Base-by-base conservation (phyloP, 2,113 vertebrate genomes). In the Cyrtonyx montezumae region DNA sequence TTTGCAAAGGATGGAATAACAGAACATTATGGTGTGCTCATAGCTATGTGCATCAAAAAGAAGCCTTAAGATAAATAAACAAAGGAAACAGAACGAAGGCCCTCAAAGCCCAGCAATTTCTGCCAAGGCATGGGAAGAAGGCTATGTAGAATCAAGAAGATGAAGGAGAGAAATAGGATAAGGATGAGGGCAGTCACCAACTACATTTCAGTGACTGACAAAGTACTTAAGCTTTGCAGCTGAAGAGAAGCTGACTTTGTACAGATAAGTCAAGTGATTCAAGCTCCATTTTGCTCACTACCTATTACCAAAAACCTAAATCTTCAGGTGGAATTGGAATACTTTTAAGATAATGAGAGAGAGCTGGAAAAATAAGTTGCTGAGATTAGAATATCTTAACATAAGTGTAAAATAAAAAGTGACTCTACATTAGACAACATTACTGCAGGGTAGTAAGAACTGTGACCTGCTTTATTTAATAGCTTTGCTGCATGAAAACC, bases 1-100 rank as follows among this genome's bases (percentile, higher is more conserved):
- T 82, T 85, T 94, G 75, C 71, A 85, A 85, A 79, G 79, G 89
- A 56, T 77, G 84, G 91, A 70, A 87, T 20, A 82, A 87, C 79
- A 91, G 43, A 92, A 92, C 36, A 48, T 86, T 42, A 49, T 36
- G n/a, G 75, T 30, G 79, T 78, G 76, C 55, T 92, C 82, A 65
- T 53, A 88, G 65, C 77, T 88, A 86, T 80, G 45, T 6, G 43
- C 58, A 78, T 65, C 61, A 92, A 88, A 90, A 91, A 79, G 36
- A 48, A 95, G 91, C 82, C 79, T 37, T 58, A 91, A 79, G 91
- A 85, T 88, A 96, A 95, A 91, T 36, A 96, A 92, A 94, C 82
- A 94, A 91, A 89, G 66, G 62, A 82, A 84, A 68, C 5, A 61
- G 65, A 95, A 91, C 68, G 94, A 94, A 94, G 73, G 43, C 16